Evolutionary conservation across 2,888 invertebrate genomes (phyloP).

Genomic region (Dasysyrphus albostriatus): DNA sequence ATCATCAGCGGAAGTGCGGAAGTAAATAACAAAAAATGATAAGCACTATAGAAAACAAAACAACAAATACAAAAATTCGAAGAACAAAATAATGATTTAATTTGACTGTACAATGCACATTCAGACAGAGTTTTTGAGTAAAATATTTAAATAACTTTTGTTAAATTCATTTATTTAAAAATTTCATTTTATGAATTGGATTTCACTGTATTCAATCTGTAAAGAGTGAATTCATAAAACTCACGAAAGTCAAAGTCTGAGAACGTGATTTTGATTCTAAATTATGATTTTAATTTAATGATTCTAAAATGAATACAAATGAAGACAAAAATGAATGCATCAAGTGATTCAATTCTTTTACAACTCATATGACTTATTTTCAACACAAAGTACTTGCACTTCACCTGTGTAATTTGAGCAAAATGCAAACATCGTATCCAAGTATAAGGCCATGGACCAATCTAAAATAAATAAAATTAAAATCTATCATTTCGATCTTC

Average conservation of each 20-base stretch:
- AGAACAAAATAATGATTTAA: background rate
- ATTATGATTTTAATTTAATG: background rate
- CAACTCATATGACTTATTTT: background rate
- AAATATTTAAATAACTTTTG: background rate
- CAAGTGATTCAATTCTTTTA: slow-evolving; percentile 5
- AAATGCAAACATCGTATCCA: slow-evolving; percentile 59
- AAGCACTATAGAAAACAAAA: background rate
- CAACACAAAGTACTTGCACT: slow-evolving; percentile 21
- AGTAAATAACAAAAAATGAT: background rate
- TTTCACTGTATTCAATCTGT: background rate
- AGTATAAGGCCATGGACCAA: slow-evolving; percentile 63
- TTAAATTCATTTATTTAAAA: background rate
- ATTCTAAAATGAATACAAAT: background rate
- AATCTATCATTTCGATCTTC: background rate
- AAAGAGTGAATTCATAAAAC: too few species aligned
- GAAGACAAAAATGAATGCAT: background rate
- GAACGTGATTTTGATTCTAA: too few species aligned
- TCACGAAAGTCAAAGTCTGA: too few species aligned
- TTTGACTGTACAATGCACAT: background rate
- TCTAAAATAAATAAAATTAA: slow-evolving; percentile 53
- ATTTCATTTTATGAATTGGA: background rate
- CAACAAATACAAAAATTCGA: too few species aligned
- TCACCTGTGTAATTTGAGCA: slow-evolving; percentile 64
- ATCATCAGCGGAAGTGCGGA: background rate
- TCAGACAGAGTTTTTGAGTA: background rate